These are phyloP conservation scores for Eudyptes chrysolophus DNA, from an alignment of 2,113 vertebrate genomes.

Conservation along the genomic window DNA sequence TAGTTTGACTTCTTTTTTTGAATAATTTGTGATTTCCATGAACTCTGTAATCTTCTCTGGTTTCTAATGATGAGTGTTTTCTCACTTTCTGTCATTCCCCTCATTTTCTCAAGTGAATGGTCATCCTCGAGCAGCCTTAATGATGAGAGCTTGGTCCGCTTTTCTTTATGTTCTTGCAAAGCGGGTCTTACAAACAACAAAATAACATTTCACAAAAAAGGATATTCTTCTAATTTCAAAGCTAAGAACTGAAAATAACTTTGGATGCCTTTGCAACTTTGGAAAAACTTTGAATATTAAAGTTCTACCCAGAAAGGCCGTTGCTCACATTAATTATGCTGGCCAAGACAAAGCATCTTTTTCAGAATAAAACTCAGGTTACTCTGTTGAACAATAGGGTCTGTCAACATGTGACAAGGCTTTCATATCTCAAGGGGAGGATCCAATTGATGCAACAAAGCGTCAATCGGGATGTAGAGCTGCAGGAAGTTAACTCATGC, in stretches of 20 bases:
- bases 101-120: neutral
- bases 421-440: neutral
- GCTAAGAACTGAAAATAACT: neutral
- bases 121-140: neutral
- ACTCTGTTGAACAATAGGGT: neutral
- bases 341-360: neutral
- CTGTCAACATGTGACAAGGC: slow-evolving; percentile 21
- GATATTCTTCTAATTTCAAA: neutral
- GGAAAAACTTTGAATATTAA: neutral
- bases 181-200: neutral
- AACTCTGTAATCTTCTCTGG: neutral
- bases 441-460: slow-evolving; percentile 4
- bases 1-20: neutral
- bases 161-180: neutral
- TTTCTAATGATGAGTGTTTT: neutral
- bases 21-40: neutral
- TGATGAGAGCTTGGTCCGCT: neutral
- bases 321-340: neutral
- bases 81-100: neutral
- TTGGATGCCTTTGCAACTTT: neutral
- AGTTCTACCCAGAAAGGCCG: neutral
- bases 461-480: neutral
- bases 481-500: slow-evolving; percentile 50
- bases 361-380: neutral
- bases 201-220: neutral